Base-by-base conservation (phyloP, 2,888 invertebrate genomes). In the Dynastes hyllus region DNA sequence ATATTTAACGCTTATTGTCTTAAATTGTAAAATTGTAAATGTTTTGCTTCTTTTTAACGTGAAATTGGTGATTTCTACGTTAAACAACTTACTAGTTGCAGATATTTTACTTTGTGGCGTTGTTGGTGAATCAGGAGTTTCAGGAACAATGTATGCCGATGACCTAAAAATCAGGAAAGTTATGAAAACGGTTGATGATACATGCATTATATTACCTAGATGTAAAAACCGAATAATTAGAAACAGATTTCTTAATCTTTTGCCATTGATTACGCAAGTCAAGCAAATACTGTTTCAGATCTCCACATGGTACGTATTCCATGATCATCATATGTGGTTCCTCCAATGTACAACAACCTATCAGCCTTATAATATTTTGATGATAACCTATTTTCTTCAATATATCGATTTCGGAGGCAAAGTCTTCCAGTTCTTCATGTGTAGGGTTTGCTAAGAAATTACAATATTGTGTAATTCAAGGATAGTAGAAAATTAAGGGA, bases 281-380 rank as follows among this genome's bases (percentile, higher is more conserved):
- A 71, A 91, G 85, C 29, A 95, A 89, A 81, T 94, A 91, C 0
- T 91, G 90, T 70, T 94, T 92, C 77, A 97, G 89, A 85, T 95
- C 95, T 0, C 96, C 96, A 81, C 94, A 92, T 0, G 95, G 93
- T 11, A 95, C 93, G 85, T 93, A 95, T 86, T 96, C 96, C 88
- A 96, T 91, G 8, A 96, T 89, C 81, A 96, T 93, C 80, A 94
- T 92, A 69, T 93, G 91, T 0, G 96, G 96, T 32, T 92, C 89
- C 0, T 91, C 89, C 22, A 91, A 88, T 0, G 94, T 95, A 84
- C 95, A 95, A 84, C 95, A 96, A 0, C 93, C 96, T 0, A 96
- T 85, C 80, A 95, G 88, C 8, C 92, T 90, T 16, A 96, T 95
- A 75, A 96, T 93, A 88, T 96, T 94, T 16, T 92, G 91, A 88